Conservation (phyloP, 2,113 vertebrate genomes). For the Paedocypris sp. region DNA sequence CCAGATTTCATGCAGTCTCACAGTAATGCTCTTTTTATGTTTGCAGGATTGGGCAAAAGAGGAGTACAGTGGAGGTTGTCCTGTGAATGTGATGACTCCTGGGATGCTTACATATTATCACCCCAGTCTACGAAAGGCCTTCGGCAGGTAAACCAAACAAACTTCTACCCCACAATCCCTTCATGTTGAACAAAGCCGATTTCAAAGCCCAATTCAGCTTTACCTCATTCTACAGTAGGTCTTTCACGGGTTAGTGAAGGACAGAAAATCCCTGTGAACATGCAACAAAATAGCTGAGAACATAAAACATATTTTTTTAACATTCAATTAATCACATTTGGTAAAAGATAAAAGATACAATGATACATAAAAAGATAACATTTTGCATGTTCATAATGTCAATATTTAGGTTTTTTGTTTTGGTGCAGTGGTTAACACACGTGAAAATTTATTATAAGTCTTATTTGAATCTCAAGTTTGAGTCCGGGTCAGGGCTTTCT, state of each 20-base stretch:
- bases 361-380: too few relatives aligned
- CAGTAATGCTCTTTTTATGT: conserved; percentile 13
- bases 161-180: neutral
- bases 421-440: too few relatives aligned
- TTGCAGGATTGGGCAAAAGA: conserved; percentile 60
- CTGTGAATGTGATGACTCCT: conserved; percentile 61
- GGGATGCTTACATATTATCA: conserved; percentile 61
- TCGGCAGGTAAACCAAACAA: conserved; percentile 53
- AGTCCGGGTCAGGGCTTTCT: too few relatives aligned
- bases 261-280: too few relatives aligned
- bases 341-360: too few relatives aligned
- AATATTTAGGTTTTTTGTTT: too few relatives aligned
- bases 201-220: neutral
- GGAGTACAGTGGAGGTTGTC: conserved; percentile 56
- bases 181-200: neutral
- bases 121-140: conserved; percentile 52
- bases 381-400: too few relatives aligned
- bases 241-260: neutral
- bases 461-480: too few relatives aligned
- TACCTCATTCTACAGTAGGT: neutral
- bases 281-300: too few relatives aligned
- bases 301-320: too few relatives aligned
- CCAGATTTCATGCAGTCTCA: neutral
- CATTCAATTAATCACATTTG: too few relatives aligned
- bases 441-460: too few relatives aligned